Evolutionary conservation across 2,113 vertebrate genomes (phyloP), one percentile per base, ranked within the genome.

Genomic region (Rhineura floridana): DNA sequence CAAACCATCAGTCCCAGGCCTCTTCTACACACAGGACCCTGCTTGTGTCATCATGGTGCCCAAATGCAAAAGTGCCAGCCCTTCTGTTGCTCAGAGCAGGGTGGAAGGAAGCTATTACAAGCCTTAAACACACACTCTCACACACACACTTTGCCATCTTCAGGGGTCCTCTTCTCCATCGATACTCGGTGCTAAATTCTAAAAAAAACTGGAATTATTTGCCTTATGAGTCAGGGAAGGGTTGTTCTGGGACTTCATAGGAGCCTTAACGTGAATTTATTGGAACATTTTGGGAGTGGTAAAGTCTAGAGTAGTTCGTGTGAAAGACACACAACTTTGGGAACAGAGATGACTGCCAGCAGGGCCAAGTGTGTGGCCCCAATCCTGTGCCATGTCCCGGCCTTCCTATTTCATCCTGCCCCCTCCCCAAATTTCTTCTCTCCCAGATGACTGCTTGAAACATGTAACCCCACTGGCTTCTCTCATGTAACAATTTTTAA

Each of bases 111-210:
- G 79, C 90, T 85, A 85, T 93, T 12, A 1, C 87, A 89, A 91
- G 95, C 94, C 94, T 95, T 96, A 94, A 93, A 91, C 55, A 19
- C 21, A 19, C 55, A 52, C n/a, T n/a, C n/a, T n/a, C n/a, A 75
- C 30, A 25, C 5, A 42, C 25, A 62, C 91, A 67, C 2, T 39
- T 19, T 84, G 91, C 78, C 28, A 63, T 36, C 55, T 36, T 12
- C 8, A 85, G 90, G 93, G 87, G 0, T 0, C 0, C 21, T 81
- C 92, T 87, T 90, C 89, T 55, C 87, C 72, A 0, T 8, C 67
- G 80, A 89, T 85, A 92, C 90, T 94, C n/a, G 96, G 97, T 97
- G 97, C 96, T 97, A 95, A 93, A 86, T 19, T 81, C 89, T 67
- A 23, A 28, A 88, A n/a, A 44, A 59, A 39, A 67, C 91, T 75